Evolutionary conservation across 2,888 invertebrate species (phyloP), one percentile per base, ranked within the genome.

Genomic region (Timandra comae): DNA sequence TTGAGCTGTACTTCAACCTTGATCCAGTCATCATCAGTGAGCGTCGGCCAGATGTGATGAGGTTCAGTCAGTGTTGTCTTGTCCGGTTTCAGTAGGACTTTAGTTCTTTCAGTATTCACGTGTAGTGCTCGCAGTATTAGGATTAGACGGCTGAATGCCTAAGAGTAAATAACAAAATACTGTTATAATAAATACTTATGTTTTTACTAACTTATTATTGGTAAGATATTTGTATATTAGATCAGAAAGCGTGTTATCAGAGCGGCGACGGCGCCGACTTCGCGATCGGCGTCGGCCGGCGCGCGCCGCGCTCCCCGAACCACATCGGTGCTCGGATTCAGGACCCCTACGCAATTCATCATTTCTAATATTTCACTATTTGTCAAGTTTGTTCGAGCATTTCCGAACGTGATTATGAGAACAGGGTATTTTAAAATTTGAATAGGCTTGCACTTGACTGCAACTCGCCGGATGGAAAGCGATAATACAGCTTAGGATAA

Each of bases 1-100:
- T 99, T 99, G 11, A 99, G 88, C 63, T 98, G 97, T 13, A 99
- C 96, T 79, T 99, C 99, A 26, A 98, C 97, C 78, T 99, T 99
- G 70, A 99, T 98, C 99, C 99, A 99, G 81, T 99, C 99, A 59
- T 99, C 99, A 63, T 99, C 99, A 0, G 94, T 90, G 3, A 99
- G 86, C 0, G 98, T 95, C 0, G 99, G 99, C 99, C 99, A 99
- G 77, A 99, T 99, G 77, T 99, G 99, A 87, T 99, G 99, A 0
- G 97, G 94, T 75, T 99, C 99, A 0, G 99, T 99, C 29, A 99
- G 93, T 0, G 99, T 99, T 0, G 98, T 99, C 79, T 99, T 99
- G 74, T 99, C 99, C 0, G 99, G 99, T 72, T 99, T 99, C 33
- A 99, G 86, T 29, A 99, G 93, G 6, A 99, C 98, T 77, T 99